These are phyloP conservation scores for Tetranychus piercei DNA, from an alignment of 2,888 invertebrate species.

Conservation along the genomic window DNA sequence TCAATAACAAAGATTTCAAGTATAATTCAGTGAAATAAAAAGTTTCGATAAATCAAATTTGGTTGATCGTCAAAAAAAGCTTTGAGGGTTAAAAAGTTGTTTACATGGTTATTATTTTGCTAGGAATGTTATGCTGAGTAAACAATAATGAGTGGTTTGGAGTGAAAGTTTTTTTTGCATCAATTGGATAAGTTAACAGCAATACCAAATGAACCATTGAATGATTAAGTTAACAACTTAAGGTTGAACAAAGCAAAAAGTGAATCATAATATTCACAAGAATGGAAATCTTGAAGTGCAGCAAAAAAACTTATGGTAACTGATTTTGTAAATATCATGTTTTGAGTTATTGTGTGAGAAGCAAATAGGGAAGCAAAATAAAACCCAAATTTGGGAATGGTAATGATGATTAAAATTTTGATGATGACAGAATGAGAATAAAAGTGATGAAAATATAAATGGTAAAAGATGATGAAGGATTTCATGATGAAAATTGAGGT, in stretches of 20 bases:
- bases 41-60: too few relatives aligned
- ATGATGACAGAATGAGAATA: not conserved
- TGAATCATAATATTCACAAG: too few relatives aligned
- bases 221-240: not conserved
- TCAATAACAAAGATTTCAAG: slow-evolving; percentile 2
- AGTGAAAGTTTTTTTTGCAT: not conserved
- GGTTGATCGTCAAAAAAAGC: too few relatives aligned
- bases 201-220: not conserved
- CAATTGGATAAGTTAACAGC: not conserved
- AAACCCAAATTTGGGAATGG: not conserved
- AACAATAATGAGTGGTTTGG: not conserved
- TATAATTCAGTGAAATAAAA: too few relatives aligned
- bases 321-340: too few relatives aligned
- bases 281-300: too few relatives aligned
- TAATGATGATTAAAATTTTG: not conserved
- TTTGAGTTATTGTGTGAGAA: not conserved
- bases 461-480: not conserved
- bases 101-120: not conserved
- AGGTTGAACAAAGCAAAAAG: not conserved
- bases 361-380: not conserved
- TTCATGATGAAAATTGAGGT: not conserved
- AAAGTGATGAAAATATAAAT: too few relatives aligned
- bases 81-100: not conserved
- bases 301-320: too few relatives aligned
- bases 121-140: not conserved